Conservation (phyloP, 2,113 vertebrate species). For the Pygoscelis adeliae region DNA sequence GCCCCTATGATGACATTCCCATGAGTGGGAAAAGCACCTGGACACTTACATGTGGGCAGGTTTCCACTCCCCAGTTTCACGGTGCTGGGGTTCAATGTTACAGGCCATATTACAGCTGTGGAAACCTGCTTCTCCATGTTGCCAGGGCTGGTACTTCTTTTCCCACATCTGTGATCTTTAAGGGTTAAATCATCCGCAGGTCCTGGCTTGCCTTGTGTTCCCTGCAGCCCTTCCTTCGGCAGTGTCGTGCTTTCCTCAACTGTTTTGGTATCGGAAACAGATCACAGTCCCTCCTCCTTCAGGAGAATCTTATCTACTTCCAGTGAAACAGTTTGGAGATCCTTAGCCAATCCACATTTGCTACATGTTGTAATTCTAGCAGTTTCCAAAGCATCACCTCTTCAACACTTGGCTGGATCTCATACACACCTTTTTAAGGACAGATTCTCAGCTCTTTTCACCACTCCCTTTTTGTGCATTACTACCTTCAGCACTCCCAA, state of each 20-base stretch:
- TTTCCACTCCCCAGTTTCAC: background rate
- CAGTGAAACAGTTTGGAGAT: background rate
- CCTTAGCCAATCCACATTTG: background rate
- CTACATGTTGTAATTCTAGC: background rate
- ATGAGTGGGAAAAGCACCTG: background rate
- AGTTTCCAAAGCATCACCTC: background rate
- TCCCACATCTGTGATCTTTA: background rate
- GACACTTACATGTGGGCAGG: rapidly evolving
- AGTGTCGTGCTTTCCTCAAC: rapidly evolving
- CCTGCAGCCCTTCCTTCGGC: background rate
- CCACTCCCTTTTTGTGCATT: background rate
- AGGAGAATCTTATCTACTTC: background rate
- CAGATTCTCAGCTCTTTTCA: background rate
- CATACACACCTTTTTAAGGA: background rate
- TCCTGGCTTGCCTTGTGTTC: background rate
- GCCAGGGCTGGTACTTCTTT: background rate
- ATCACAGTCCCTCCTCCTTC: background rate
- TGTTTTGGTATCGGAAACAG: background rate
- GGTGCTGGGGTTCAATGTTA: rapidly evolving
- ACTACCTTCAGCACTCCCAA: background rate
- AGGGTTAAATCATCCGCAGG: rapidly evolving
- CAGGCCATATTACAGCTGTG: background rate
- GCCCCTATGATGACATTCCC: rapidly evolving
- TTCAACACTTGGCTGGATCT: background rate
- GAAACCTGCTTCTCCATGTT: background rate